Conservation (phyloP, 2,113 vertebrate genomes). For the Pseudorhombus dupliciocellatus region DNA sequence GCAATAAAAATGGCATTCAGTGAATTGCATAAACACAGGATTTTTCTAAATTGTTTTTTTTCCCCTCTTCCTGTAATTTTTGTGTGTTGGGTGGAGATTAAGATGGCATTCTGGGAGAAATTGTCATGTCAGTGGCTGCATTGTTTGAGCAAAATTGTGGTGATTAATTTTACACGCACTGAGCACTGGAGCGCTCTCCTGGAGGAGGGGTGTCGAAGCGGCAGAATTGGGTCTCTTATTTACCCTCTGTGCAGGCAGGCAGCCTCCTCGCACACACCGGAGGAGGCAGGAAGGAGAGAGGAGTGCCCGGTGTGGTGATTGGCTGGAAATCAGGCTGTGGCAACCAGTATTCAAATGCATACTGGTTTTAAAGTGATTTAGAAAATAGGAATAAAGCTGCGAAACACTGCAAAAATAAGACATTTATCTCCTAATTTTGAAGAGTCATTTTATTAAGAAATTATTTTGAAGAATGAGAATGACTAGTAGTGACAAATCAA, state of each 20-base stretch:
- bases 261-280: constrained; percentile 21
- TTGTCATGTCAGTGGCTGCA: constrained; percentile 80
- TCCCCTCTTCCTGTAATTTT: constrained; percentile 69
- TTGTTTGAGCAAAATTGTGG: constrained; percentile 81
- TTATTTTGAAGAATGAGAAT: neutral
- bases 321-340: constrained; percentile 13
- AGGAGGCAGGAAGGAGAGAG: constrained; percentile 24
- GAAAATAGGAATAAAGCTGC: neutral
- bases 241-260: constrained; percentile 48
- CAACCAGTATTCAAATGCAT: constrained; percentile 17
- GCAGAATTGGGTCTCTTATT: constrained; percentile 52
- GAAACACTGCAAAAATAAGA: neutral
- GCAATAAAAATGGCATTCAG: constrained; percentile 77
- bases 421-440: constrained; percentile 5
- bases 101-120: constrained; percentile 81
- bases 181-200: constrained; percentile 65
- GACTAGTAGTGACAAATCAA: neutral
- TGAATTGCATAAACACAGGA: constrained; percentile 77
- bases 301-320: constrained; percentile 27
- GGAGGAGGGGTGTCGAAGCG: constrained; percentile 61
- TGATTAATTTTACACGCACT: constrained; percentile 82
- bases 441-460: neutral
- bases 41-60: constrained; percentile 75
- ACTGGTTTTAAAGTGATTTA: constrained; percentile 2
- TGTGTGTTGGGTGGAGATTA: constrained; percentile 81